These are phyloP conservation scores for Miniopterus natalensis DNA, from an alignment of 2,113 vertebrate species.

Conservation along the genomic window DNA sequence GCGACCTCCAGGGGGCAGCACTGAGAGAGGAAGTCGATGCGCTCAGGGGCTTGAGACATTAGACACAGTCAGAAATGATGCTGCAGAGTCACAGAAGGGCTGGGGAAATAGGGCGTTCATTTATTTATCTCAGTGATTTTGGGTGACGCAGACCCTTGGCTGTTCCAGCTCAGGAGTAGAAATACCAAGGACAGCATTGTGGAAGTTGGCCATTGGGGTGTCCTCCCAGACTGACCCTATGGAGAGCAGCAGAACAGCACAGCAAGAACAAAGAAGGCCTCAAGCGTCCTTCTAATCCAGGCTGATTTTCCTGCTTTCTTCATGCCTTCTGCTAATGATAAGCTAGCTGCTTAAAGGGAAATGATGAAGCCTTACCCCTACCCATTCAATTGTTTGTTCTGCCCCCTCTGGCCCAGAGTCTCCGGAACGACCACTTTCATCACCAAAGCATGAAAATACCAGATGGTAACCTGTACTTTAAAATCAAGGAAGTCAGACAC, in stretches of 20 bases:
- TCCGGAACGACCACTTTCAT: background rate
- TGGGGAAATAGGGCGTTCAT: background rate
- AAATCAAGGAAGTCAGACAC: slow-evolving; percentile 81
- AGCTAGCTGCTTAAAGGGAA: background rate
- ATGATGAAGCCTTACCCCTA: background rate
- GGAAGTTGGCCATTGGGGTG: background rate
- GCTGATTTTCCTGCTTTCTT: background rate
- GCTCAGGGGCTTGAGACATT: background rate
- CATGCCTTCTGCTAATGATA: background rate
- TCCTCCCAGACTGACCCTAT: background rate
- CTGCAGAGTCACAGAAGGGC: background rate
- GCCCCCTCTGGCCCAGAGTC: slow-evolving; percentile 71
- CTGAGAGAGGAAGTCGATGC: background rate
- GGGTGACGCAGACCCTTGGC: background rate
- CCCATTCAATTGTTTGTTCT: background rate
- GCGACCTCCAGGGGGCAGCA: background rate
- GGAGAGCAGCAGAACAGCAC: background rate
- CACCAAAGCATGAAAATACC: slow-evolving; percentile 77
- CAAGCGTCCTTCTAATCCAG: background rate
- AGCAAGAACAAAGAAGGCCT: background rate
- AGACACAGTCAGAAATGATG: background rate
- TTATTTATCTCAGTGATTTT: background rate
- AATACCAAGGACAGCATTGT: background rate
- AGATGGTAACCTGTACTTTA: slow-evolving; percentile 83
- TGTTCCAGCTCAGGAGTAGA: background rate